Evolutionary conservation across 1,140 invertebrate genomes (phyloP).

Genomic region (Drosophila sulfurigaster): DNA sequence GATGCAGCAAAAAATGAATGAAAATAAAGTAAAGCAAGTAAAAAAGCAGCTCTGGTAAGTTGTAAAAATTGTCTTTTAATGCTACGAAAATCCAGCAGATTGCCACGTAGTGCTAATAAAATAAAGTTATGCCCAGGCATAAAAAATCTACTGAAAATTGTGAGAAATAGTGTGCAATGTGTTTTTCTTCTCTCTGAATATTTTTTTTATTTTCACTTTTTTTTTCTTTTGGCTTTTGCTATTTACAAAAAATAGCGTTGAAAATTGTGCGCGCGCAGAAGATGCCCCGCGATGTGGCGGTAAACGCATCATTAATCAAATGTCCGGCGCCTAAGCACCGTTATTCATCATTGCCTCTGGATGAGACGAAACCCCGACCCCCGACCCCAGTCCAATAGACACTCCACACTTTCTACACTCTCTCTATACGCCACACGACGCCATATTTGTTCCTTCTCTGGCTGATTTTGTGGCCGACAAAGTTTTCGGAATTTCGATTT

Average conservation of each 20-base stretch:
- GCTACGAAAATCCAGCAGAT: conserved; percentile 82
- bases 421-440: conserved; percentile 11
- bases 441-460: conserved; percentile 52
- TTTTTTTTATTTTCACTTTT: conserved; percentile 35
- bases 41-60: conserved; percentile 78
- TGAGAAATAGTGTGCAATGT: conserved; percentile 67
- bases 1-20: conserved; percentile 35
- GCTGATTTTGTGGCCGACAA: conserved; percentile 25
- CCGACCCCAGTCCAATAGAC: neutral
- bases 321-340: conserved; percentile 81
- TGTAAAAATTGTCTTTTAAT: conserved; percentile 84
- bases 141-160: conserved; percentile 67
- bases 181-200: neutral
- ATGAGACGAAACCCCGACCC: conserved; percentile 37
- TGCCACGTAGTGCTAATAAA: conserved; percentile 83
- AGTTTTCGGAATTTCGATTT: conserved; percentile 1
- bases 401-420: neutral
- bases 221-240: neutral
- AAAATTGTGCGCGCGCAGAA: conserved; percentile 68
- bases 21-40: conserved; percentile 41
- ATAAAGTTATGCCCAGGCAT: conserved; percentile 78
- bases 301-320: conserved; percentile 85
- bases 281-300: conserved; percentile 43
- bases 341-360: conserved; percentile 83
- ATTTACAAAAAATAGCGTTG: conserved; percentile 65